Base-by-base conservation (phyloP, 2,797 vertebrate species). In the Bradypodion ventrale region DNA sequence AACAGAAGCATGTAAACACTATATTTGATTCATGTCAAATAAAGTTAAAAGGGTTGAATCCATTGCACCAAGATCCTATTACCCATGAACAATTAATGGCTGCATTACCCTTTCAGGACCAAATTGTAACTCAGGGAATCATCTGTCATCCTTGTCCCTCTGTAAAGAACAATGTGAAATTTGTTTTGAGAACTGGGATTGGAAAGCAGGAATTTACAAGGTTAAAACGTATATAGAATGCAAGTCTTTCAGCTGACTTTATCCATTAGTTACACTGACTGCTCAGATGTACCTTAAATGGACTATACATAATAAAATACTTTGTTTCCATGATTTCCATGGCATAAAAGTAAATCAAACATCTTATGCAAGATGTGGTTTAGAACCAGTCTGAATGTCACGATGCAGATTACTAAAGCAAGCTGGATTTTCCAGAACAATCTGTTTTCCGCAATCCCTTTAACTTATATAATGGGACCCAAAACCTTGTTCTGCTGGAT, bases 281-380 rank as follows among this genome's bases (percentile, higher is more conserved):
- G 40, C 56, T 73, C 8, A 72, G 19, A 82, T 73, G 19, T n/a
- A 74, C 29, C 25, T 52, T 79, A 79, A 84, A 84, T 74, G 66
- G 42, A 29, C 59, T 84, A n/a, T 60, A 79, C 15, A 84, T 79
- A 79, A 78, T n/a, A 79, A 44, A 78, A 73, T 69, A n/a, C 32
- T 46, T 35, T 63, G 27, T 63, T 79, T n/a, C 60, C 59, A 42
- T 73, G 59, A 84, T 74, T 79, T 6, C 52, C 32, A 63, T 16
- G 66, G 44, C 32, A 49, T 65, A 79, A 65, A 73, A n/a, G 72
- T 78, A 73, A 62, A 78, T 84, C 56, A 78, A 73, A 52, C 27
- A 65, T 63, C 44, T 72, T 79, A 63, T 73, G 27, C 49, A 65
- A 25, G 65, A 68, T 15, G 16, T 49, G 15, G 29, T 44, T 84